phyloP scores from a whole-genome alignment of 2,113 vertebrate genomes.

The Peromyscus californicus region DNA sequence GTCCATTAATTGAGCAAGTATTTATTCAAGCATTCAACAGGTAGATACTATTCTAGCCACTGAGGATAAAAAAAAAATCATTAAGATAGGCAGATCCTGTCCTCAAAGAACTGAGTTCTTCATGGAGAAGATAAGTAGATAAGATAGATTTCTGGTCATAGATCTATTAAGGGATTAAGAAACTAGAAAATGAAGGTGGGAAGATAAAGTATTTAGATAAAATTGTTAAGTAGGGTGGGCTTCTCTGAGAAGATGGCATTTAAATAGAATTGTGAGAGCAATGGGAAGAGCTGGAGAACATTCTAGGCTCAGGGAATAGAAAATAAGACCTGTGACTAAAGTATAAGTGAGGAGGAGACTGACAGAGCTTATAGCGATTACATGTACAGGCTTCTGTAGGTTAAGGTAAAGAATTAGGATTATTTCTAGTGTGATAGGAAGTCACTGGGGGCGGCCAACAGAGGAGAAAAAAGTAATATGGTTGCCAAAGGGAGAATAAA shows the following conservation, averaged over 20 bases:
- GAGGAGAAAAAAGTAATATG: conserved; percentile 31
- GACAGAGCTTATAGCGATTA: neutral
- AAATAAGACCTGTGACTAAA: neutral
- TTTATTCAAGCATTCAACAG: neutral
- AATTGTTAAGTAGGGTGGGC: conserved; percentile 26
- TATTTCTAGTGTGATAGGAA: conserved; percentile 40
- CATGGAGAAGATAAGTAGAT: neutral
- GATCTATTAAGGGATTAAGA: conserved; percentile 53
- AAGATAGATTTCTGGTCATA: conserved; percentile 56
- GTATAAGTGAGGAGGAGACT: neutral
- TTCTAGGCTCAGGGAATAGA: neutral
- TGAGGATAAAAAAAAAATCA: neutral
- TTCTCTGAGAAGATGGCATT: conserved; percentile 40
- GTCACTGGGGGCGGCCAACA: neutral
- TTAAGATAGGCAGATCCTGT: neutral
- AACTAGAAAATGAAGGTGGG: conserved; percentile 46
- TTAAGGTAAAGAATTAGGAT: conserved; percentile 22
- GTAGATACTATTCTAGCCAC: neutral
- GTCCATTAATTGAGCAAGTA: neutral
- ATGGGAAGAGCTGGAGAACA: conserved; percentile 15
- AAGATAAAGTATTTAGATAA: conserved; percentile 50
- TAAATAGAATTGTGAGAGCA: conserved; percentile 17
- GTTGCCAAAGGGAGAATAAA: neutral
- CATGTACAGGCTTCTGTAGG: neutral
- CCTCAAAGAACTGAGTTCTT: neutral